phyloP scores from a whole-genome alignment of 2,888 invertebrate species.

The Drosophila colorata region DNA sequence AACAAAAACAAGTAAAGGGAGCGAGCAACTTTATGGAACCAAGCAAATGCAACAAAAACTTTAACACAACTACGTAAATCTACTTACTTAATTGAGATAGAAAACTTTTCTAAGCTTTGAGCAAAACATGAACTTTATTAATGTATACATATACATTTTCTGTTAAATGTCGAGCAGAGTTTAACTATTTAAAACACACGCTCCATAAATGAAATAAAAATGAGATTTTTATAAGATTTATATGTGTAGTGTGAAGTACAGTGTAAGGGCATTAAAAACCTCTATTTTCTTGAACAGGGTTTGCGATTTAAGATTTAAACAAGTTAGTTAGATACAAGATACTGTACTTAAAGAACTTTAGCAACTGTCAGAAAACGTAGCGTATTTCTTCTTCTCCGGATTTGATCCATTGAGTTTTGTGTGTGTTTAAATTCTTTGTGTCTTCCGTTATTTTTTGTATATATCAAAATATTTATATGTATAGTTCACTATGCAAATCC shows the following conservation, averaged over 20 bases:
- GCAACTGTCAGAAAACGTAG: slow-evolving; percentile 12
- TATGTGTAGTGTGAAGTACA: slow-evolving; percentile 41
- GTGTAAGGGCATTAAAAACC: background rate
- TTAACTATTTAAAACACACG: slow-evolving; percentile 56
- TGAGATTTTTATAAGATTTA: slow-evolving; percentile 55
- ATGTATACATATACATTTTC: slow-evolving; percentile 15
- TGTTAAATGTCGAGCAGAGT: slow-evolving; percentile 46
- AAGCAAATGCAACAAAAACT: slow-evolving; percentile 54
- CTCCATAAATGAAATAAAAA: slow-evolving; percentile 16
- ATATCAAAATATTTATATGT: slow-evolving; percentile 21
- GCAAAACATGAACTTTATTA: slow-evolving; percentile 36
- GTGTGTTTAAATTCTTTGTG: slow-evolving; percentile 52
- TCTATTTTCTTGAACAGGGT: background rate
- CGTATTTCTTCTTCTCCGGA: background rate
- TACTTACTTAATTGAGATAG: slow-evolving; percentile 39
- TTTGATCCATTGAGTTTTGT: slow-evolving; percentile 14
- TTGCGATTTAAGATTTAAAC: background rate
- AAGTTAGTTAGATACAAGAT: slow-evolving; percentile 26
- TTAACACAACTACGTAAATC: slow-evolving; percentile 22
- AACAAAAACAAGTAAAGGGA: slow-evolving; percentile 20
- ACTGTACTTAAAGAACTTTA: slow-evolving; percentile 17
- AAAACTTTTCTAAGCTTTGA: slow-evolving; percentile 52
- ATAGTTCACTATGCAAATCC: slow-evolving; percentile 35
- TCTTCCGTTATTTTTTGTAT: slow-evolving; percentile 55
- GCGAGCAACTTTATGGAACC: slow-evolving; percentile 70